Evolutionary conservation across 2,888 invertebrate species (phyloP).

Genomic region (Saturnia pavonia): DNA sequence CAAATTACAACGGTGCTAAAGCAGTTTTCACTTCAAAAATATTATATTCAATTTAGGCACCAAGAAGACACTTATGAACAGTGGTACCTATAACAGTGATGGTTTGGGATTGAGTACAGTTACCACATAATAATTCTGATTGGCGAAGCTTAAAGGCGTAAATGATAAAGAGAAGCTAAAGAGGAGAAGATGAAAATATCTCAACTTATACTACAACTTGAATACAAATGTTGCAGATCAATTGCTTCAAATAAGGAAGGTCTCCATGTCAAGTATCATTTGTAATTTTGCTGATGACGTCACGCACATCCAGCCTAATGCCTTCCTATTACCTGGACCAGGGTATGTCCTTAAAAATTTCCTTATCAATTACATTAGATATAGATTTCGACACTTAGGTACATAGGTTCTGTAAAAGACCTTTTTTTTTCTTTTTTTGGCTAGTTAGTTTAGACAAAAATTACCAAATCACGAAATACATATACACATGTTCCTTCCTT

Average conservation of each 20-base stretch:
- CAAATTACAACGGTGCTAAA: too few relatives aligned
- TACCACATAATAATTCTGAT: too few relatives aligned
- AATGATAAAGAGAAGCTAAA: background rate
- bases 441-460: too few relatives aligned
- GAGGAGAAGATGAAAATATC: background rate
- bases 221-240: constrained; percentile 82
- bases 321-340: constrained; percentile 36
- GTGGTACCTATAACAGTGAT: too few relatives aligned
- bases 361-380: background rate
- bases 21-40: too few relatives aligned
- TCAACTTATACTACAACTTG: background rate
- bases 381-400: too few relatives aligned
- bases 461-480: too few relatives aligned
- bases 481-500: too few relatives aligned
- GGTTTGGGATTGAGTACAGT: too few relatives aligned
- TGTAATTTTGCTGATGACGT: constrained; percentile 89
- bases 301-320: constrained; percentile 37
- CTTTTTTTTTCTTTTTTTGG: background rate
- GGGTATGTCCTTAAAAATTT: constrained; percentile 32
- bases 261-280: constrained; percentile 86
- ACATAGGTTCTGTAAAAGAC: background rate
- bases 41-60: too few relatives aligned
- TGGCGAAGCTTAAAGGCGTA: background rate
- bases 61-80: too few relatives aligned
- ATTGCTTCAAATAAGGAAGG: constrained; percentile 87